A percentile compares a stretch with the other conserved stretches of the same genome.
Evolutionary conservation across 2,797 vertebrate species (phyloP).

Genomic region (Simalia tracyae): DNA sequence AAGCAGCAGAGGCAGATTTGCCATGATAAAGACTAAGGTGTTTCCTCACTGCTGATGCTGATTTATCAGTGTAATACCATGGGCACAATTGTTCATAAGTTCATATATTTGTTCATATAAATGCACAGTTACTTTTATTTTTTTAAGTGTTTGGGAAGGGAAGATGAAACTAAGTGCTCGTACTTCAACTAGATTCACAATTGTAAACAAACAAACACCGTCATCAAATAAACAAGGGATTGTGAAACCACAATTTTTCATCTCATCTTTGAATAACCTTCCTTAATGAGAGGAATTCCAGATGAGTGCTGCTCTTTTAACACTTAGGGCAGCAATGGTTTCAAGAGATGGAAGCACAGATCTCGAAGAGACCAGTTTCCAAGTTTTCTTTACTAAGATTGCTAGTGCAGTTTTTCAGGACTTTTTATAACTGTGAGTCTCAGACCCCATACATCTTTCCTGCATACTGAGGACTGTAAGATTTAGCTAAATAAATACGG

Average conservation of each 20-base stretch:
- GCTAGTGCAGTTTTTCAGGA: neutral
- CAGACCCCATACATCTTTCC: neutral
- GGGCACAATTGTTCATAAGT: neutral
- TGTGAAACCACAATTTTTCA: neutral
- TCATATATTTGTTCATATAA: no score
- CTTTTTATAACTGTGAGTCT: neutral
- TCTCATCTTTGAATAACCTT: neutral
- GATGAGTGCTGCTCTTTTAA: neutral
- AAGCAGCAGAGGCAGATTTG: neutral
- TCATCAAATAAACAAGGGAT: neutral
- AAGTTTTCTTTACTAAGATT: neutral
- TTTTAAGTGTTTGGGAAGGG: no score
- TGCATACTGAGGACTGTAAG: neutral
- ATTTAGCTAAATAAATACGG: neutral
- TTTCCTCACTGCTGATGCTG: neutral
- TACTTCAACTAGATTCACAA: neutral
- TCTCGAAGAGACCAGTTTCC: neutral
- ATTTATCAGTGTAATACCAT: neutral
- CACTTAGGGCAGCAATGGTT: neutral
- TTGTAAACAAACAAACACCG: neutral
- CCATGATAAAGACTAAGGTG: neutral
- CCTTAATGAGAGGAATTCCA: neutral
- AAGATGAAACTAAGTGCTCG: no score
- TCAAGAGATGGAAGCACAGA: no score
- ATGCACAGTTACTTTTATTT: no score